phyloP scores from a whole-genome alignment of 2,797 vertebrate genomes.

The Leptatherina wallacei region DNA sequence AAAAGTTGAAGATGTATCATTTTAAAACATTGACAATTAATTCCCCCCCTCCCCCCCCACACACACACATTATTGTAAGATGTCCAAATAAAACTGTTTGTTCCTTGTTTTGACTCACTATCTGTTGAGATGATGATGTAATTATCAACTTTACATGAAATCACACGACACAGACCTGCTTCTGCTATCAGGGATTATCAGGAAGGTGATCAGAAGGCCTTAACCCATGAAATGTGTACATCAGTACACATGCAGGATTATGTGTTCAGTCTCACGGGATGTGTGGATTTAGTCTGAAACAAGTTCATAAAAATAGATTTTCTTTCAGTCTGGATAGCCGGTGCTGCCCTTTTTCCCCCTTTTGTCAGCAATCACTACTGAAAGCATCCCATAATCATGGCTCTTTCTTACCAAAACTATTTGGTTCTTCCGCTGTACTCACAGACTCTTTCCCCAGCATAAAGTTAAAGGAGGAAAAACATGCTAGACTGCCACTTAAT shows the following conservation, averaged over 20 bases:
- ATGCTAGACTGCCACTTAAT: too few relatives aligned
- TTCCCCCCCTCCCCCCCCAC: slow-evolving; percentile 14
- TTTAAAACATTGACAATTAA: slow-evolving; percentile 78
- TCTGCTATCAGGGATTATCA: not conserved
- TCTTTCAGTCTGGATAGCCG: too few relatives aligned
- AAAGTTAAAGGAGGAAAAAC: too few relatives aligned
- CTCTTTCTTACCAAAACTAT: too few relatives aligned
- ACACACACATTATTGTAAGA: slow-evolving; percentile 78
- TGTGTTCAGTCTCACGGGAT: not conserved
- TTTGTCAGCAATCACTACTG: too few relatives aligned
- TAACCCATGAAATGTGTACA: not conserved
- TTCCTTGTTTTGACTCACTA: slow-evolving; percentile 55
- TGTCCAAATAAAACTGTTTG: slow-evolving; percentile 84
- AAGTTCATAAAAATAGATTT: too few relatives aligned
- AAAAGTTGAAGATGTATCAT: slow-evolving; percentile 78
- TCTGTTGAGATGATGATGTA: slow-evolving; percentile 11
- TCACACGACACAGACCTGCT: not conserved
- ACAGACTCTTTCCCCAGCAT: too few relatives aligned
- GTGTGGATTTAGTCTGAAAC: too few relatives aligned
- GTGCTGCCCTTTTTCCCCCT: too few relatives aligned
- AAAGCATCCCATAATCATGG: too few relatives aligned
- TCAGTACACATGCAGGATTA: not conserved
- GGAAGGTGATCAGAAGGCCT: not conserved
- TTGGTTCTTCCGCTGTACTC: too few relatives aligned
- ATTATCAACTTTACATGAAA: not conserved